Evolutionary conservation across 2,888 invertebrate genomes (phyloP).

Genomic region (Microctonus brassicae): DNA sequence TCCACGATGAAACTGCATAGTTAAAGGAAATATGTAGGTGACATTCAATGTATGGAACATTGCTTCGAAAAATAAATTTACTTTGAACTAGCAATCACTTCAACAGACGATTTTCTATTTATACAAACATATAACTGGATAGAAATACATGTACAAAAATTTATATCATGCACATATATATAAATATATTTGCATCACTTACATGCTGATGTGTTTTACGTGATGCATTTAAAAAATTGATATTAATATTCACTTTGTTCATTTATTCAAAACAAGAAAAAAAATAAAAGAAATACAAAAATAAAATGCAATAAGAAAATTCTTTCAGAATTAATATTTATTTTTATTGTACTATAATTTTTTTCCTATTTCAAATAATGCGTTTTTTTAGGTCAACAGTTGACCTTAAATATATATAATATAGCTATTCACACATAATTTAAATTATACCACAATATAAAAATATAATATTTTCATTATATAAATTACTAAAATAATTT

Average conservation of each 20-base stretch:
- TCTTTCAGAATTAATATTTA: no score
- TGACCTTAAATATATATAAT: no score
- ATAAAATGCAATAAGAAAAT: not conserved
- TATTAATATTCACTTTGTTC: not conserved
- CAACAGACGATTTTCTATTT: slow-evolving; percentile 21
- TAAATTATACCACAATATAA: no score
- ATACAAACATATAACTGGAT: not conserved
- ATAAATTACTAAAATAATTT: no score
- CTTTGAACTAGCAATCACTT: not conserved
- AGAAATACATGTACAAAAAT: not conserved
- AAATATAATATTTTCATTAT: no score
- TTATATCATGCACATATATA: no score
- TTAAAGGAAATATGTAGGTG: slow-evolving; percentile 40
- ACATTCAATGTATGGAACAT: slow-evolving; percentile 13
- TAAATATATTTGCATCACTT: not conserved
- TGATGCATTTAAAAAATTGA: not conserved
- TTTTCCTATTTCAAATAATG: no score
- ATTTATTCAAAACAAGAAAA: not conserved
- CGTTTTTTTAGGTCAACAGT: no score
- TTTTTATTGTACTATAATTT: no score
- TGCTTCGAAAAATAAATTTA: slow-evolving; percentile 3
- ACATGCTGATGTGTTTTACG: not conserved
- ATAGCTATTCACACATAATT: no score
- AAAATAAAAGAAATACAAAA: not conserved
- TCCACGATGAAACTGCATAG: slow-evolving; percentile 49